phyloP scores from a whole-genome alignment of 2,888 invertebrate genomes.

The Parthenolecanium corni region DNA sequence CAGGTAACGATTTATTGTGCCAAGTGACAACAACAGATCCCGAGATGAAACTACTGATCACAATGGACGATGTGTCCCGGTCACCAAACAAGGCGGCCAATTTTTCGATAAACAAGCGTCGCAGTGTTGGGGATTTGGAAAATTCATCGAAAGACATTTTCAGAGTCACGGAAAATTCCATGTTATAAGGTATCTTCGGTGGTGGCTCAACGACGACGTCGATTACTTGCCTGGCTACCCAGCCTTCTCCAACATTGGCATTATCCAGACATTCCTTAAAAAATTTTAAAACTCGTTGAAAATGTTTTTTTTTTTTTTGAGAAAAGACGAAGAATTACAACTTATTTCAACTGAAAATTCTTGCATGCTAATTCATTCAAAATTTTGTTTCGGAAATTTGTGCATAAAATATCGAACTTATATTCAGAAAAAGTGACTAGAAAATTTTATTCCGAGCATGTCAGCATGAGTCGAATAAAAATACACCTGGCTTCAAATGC shows the following conservation, averaged over 20 bases:
- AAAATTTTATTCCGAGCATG: too few relatives aligned
- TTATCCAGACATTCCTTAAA: slow-evolving; percentile 57
- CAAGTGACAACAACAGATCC: slow-evolving; percentile 42
- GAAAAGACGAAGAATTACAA: too few relatives aligned
- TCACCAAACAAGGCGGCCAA: slow-evolving; percentile 67
- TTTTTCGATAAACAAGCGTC: slow-evolving; percentile 70
- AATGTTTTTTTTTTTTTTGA: too few relatives aligned
- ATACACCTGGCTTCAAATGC: too few relatives aligned
- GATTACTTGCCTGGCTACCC: slow-evolving; percentile 51
- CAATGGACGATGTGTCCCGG: slow-evolving; percentile 56
- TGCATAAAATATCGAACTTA: too few relatives aligned
- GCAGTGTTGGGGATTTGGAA: slow-evolving; percentile 55
- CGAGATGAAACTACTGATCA: slow-evolving; percentile 45
- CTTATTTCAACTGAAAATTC: too few relatives aligned
- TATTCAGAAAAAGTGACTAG: too few relatives aligned
- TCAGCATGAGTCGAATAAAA: too few relatives aligned
- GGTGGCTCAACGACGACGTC: slow-evolving; percentile 56
- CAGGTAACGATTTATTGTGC: slow-evolving; percentile 66
- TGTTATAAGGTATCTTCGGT: slow-evolving; percentile 52
- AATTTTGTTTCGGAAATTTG: too few relatives aligned
- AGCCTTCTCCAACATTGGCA: slow-evolving; percentile 58
- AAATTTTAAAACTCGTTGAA: neutral
- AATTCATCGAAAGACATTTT: slow-evolving; percentile 55
- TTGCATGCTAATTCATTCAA: too few relatives aligned
- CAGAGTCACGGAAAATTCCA: slow-evolving; percentile 70